Conservation (phyloP, 2,888 invertebrate species). For the Acronicta leporina region DNA sequence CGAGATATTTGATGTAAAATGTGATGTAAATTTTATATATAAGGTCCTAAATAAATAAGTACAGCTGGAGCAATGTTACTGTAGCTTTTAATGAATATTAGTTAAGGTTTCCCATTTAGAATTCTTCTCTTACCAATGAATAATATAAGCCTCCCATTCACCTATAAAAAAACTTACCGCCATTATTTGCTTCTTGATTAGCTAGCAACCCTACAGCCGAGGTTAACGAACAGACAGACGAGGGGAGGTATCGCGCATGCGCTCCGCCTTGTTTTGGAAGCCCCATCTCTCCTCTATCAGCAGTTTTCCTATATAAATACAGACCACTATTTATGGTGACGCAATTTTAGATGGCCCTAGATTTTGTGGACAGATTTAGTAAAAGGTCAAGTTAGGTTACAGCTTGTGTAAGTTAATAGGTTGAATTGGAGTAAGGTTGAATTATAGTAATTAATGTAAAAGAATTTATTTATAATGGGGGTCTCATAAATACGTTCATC, state of each 20-base stretch:
- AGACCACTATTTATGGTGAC: conserved; percentile 37
- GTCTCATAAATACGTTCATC: no score
- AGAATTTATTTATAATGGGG: no score
- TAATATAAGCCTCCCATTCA: no score
- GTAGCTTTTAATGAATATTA: no score
- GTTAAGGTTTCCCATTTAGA: no score
- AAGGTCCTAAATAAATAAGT: no score
- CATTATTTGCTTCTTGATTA: conserved; percentile 13
- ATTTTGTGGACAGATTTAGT: conserved; percentile 23
- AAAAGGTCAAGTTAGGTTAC: conserved; percentile 29
- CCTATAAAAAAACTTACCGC: neutral
- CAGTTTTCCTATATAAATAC: conserved; percentile 42
- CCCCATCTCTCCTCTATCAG: conserved; percentile 42
- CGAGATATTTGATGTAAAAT: no score
- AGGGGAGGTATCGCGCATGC: conserved; percentile 67
- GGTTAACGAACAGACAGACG: conserved; percentile 69
- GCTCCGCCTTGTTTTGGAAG: conserved; percentile 53
- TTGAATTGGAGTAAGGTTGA: neutral
- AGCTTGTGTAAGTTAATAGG: neutral
- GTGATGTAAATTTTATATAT: no score
- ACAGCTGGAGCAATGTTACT: no score
- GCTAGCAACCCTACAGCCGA: conserved; percentile 47
- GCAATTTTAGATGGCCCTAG: conserved; percentile 35
- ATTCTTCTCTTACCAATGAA: no score
- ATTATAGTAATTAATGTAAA: neutral